Evolutionary conservation across 2,113 vertebrate genomes (phyloP), one percentile per base, ranked within the genome.

Genomic region (Lepisosteus oculatus): DNA sequence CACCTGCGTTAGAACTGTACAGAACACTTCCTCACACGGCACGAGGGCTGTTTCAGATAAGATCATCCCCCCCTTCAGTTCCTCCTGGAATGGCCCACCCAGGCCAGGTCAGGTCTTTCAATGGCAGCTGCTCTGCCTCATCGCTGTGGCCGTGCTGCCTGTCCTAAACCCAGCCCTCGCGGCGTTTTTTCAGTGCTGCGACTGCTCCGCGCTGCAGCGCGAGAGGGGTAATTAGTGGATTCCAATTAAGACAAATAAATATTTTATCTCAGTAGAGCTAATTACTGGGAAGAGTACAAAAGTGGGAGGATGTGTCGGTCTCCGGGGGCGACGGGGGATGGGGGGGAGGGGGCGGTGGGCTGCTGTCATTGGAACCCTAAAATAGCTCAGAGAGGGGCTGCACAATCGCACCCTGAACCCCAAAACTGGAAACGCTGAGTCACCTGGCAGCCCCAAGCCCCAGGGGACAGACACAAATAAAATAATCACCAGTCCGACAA

Each of bases 231-330:
- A 64, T 64, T 64, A 64, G 62, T 29, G 62, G 62, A 64, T 64
- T 64, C 62, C 29, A 64, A 64, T 64, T 64, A 64, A 64, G 62
- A 12, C 3, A 17, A 29, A 64, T 64, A 41, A 64, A 64, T 64
- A 64, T 64, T 64, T 64, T 64, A 64, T 64, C 62, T 64, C 62
- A 29, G 62, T 3, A 3, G 17, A 64, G 62, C 62, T 64, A 64
- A 64, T 64, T 64, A 64, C 62, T 3, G 17, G 17, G 8, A 64
- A 9, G 17, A 3, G 5, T 12, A 13, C 29, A 12, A 64, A 64
- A 64, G 62, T 43, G 41, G 62, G 7, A 15, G 13, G 12, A 64
- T 41, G 62, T 43, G 41, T 6, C 17, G 15, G 62, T 64, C 62
- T 64, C 62, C 15, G 17, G 62, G 62, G 15, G 15, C 15, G 15